phyloP scores from a whole-genome alignment of 2,888 invertebrate species.

The Trissolcus brochymenae region DNA sequence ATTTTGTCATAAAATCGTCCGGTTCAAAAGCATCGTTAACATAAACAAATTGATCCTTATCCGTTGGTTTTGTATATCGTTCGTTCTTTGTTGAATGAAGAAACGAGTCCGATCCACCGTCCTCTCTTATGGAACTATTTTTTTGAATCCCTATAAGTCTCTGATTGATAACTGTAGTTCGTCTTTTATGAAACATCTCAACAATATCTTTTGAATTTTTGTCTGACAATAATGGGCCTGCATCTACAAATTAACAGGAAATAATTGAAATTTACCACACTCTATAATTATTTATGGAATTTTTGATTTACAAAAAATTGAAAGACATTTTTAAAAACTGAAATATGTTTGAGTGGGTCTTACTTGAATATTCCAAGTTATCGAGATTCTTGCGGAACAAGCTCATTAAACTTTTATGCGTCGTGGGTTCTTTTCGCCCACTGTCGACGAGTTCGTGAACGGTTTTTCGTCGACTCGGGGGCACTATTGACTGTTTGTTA shows the following conservation, averaged over 20 bases:
- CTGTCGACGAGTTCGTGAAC: conserved; percentile 93
- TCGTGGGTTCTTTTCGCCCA: conserved; percentile 87
- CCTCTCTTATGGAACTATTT: conserved; percentile 77
- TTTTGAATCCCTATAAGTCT: conserved; percentile 89
- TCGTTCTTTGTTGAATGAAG: conserved; percentile 10
- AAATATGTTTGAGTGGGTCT: conserved; percentile 2
- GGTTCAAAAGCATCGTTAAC: conserved; percentile 35
- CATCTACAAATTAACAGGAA: conserved; percentile 5
- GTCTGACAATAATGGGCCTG: conserved; percentile 79
- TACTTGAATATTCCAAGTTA: conserved; percentile 50
- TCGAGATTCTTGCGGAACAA: conserved; percentile 65
- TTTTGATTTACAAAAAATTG: too few relatives aligned
- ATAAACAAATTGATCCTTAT: conserved; percentile 28
- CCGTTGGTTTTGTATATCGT: conserved; percentile 8
- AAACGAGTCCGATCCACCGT: conserved; percentile 78
- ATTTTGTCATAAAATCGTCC: background rate
- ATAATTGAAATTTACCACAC: background rate
- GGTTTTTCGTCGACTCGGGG: conserved; percentile 88
- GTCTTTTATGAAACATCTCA: conserved; percentile 87
- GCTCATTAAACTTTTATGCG: conserved; percentile 78
- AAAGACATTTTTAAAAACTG: too few relatives aligned
- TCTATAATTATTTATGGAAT: too few relatives aligned
- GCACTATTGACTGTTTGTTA: conserved; percentile 88
- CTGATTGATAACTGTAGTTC: conserved; percentile 90
- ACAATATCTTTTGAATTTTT: conserved; percentile 65